Evolutionary conservation across 2,113 vertebrate species (phyloP).

Genomic region (Archocentrus centrarchus): DNA sequence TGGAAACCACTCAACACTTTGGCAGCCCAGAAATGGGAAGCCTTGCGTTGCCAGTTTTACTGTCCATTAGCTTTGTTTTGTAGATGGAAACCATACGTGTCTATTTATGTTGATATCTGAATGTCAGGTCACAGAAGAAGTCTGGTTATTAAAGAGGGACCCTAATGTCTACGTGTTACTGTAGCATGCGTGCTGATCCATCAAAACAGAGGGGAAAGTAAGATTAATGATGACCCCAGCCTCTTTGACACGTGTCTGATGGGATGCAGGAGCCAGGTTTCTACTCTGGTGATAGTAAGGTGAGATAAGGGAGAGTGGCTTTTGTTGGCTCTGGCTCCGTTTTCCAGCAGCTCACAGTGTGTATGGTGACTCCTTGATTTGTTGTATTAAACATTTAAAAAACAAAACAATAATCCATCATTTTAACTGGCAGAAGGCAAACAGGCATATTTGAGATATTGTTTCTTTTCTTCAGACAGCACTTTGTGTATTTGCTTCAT

Average conservation of each 20-base stretch:
- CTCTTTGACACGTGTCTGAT: neutral
- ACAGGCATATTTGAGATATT: neutral
- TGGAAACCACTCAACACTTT: slow-evolving; percentile 59
- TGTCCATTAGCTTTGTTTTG: slow-evolving; percentile 48
- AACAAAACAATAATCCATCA: neutral
- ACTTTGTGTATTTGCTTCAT: neutral
- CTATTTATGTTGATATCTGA: slow-evolving; percentile 39
- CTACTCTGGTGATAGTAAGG: neutral
- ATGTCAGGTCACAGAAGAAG: slow-evolving; percentile 8
- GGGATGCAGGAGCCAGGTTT: neutral
- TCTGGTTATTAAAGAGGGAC: slow-evolving; percentile 16
- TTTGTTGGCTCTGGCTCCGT: neutral
- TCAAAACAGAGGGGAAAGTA: neutral
- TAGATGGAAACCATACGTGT: slow-evolving; percentile 36
- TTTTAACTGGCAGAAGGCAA: neutral
- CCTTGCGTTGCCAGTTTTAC: slow-evolving; percentile 47
- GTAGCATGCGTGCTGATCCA: neutral
- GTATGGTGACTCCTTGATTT: neutral
- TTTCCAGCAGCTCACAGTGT: neutral
- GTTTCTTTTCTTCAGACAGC: neutral
- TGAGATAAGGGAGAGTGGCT: neutral
- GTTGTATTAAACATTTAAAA: neutral
- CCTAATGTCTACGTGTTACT: neutral
- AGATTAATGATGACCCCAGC: neutral
- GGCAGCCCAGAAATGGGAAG: slow-evolving; percentile 59